Percentiles rank a stretch among this genome's conserved stretches.
phyloP scores from a whole-genome alignment of 2,113 vertebrate species.

The Ranitomeya variabilis region DNA sequence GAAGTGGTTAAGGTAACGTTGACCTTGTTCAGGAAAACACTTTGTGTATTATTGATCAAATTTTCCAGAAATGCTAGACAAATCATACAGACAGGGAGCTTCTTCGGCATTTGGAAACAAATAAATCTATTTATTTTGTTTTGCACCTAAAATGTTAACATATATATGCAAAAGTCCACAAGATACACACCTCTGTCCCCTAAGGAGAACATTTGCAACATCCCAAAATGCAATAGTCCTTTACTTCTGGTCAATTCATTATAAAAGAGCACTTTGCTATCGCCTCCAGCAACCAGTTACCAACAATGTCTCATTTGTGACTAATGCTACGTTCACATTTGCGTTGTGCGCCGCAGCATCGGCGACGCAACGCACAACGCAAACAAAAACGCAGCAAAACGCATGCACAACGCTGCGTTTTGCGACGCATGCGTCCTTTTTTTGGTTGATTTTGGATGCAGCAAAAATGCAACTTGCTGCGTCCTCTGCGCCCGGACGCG shows the following conservation, averaged over 20 bases:
- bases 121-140: slow-evolving; percentile 24
- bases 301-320: neutral
- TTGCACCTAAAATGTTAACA: neutral
- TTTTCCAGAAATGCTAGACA: slow-evolving; percentile 57
- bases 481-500: too few relatives aligned
- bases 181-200: neutral
- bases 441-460: too few relatives aligned
- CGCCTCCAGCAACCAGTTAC: neutral
- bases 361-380: too few relatives aligned
- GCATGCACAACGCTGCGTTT: too few relatives aligned
- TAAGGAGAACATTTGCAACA: neutral
- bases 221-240: neutral
- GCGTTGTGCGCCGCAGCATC: too few relatives aligned
- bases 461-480: too few relatives aligned
- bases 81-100: slow-evolving; percentile 45
- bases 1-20: slow-evolving; percentile 57
- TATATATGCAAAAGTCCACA: too few relatives aligned
- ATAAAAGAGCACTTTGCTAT: neutral
- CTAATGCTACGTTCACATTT: too few relatives aligned
- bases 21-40: slow-evolving; percentile 59
- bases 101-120: slow-evolving; percentile 29
- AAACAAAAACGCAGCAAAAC: too few relatives aligned
- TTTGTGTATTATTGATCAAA: slow-evolving; percentile 59
- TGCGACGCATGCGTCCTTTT: too few relatives aligned
- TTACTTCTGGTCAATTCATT: neutral